Evolutionary conservation across 1,140 invertebrate genomes (phyloP).

Genomic region (Panagrolaimus sp.): DNA sequence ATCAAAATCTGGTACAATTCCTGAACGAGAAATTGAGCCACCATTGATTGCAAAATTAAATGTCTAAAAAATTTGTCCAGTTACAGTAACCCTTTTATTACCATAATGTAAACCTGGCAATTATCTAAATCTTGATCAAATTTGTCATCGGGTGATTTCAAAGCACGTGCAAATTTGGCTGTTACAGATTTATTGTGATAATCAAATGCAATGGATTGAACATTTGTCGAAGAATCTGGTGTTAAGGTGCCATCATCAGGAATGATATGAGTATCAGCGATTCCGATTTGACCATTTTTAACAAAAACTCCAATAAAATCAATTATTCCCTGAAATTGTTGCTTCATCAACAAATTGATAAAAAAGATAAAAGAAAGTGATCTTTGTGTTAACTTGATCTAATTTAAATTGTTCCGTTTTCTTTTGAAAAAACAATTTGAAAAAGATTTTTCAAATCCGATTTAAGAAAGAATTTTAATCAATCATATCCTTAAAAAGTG

Average conservation of each 20-base stretch:
- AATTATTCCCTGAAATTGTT: slow-evolving; percentile 23
- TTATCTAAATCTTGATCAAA: slow-evolving; percentile 28
- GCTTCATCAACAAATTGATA: too few species aligned
- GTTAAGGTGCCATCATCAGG: slow-evolving; percentile 17
- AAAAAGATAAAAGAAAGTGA: too few species aligned
- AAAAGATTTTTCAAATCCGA: too few species aligned
- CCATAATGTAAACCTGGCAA: slow-evolving; percentile 16
- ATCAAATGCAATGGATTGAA: slow-evolving; percentile 27
- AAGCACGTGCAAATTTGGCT: slow-evolving; percentile 26
- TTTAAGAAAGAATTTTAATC: too few species aligned
- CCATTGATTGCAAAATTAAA: slow-evolving; percentile 18
- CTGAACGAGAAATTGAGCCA: slow-evolving; percentile 14
- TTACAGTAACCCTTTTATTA: too few species aligned
- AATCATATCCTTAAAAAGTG: too few species aligned
- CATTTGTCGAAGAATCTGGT: slow-evolving; percentile 21
- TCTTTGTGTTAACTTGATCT: too few species aligned
- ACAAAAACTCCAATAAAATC: slow-evolving; percentile 45
- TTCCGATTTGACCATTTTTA: slow-evolving; percentile 28
- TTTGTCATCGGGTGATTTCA: slow-evolving; percentile 28
- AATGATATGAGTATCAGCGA: slow-evolving; percentile 35
- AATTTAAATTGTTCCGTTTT: too few species aligned
- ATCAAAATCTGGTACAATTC: slow-evolving; percentile 16
- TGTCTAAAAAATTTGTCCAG: background rate
- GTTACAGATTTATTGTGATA: slow-evolving; percentile 21
- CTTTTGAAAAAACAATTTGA: too few species aligned